Percentiles rank a stretch among this genome's conserved stretches.
Evolutionary conservation across 1,140 invertebrate species (phyloP).

Genomic region (Tetramorium alpestre): DNA sequence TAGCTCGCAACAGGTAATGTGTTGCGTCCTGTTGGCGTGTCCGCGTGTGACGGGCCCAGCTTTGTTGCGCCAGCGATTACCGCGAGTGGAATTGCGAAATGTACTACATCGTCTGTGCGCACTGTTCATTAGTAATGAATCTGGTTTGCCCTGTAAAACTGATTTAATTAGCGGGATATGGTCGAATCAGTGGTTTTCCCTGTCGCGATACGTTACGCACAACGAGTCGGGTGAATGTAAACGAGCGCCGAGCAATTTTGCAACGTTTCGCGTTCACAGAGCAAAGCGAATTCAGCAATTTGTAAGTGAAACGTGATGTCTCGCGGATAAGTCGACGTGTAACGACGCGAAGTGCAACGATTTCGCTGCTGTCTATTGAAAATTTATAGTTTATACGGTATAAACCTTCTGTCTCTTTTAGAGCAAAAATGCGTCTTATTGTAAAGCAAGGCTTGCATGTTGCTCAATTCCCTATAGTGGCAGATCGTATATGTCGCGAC

Average conservation of each 20-base stretch:
- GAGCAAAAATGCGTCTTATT: conserved; percentile 35
- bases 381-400: not conserved
- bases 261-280: not conserved
- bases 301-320: not conserved
- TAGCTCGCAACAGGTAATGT: conserved; percentile 69
- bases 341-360: not conserved
- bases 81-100: conserved; percentile 46
- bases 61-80: conserved; percentile 51
- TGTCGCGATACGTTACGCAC: not conserved
- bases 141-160: conserved; percentile 63
- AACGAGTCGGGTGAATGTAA: not conserved
- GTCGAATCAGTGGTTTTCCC: conserved; percentile 24
- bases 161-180: conserved; percentile 63
- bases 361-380: not conserved
- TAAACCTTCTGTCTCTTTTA: not conserved
- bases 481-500: conserved; percentile 38
- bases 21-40: conserved; percentile 35
- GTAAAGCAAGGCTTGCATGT: conserved; percentile 19
- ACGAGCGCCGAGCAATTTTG: conserved; percentile 18
- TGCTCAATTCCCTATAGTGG: conserved; percentile 29
- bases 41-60: conserved; percentile 56
- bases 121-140: conserved; percentile 67
- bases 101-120: conserved; percentile 29
- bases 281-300: not conserved
- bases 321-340: not conserved